Base-by-base conservation (phyloP, 2,888 invertebrate species). In the Euproctis similis region DNA sequence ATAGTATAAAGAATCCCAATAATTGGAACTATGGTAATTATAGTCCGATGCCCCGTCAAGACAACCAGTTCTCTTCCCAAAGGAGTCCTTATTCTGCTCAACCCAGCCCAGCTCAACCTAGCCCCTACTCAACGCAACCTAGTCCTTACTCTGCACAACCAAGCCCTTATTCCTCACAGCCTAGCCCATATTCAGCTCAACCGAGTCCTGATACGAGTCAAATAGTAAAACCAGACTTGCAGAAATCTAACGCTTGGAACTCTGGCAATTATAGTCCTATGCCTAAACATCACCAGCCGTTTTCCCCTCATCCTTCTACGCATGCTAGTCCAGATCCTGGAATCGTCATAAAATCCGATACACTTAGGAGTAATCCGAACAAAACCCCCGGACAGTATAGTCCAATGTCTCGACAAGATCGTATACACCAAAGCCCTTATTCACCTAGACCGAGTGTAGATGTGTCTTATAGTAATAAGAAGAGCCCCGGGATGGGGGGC, bases 191-290 rank as follows among this genome's bases (percentile, higher is more conserved):
- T 41, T 80, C 80, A 2, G 81, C 82, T 2, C 81, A 81, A 49
- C 81, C 81, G 24, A 82, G 82, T 31, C 82, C 82, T 10, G 82
- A 84, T 42, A 84, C 84, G 22, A 82, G 82, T 42, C 82, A 82
- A 57, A 82, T 82, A 27, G 70, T 72, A 8, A 82, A 82, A 46
- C 53, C 69, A 4, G 82, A 82, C 1, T 48, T 76, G 2, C 82
- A 72, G 30, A 84, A 82, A 37, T 46, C 76, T 1, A 65, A 61
- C 24, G 66, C 67, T n/a, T 84, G 84, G 82, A 82, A 81, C 42
- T 59, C 76, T 0, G 85, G 78, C n/a, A 74, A 63, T 43, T 84
- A 61, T 28, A 85, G 84, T 41, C 82, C 85, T 1, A 76, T 84
- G 74, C 72, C 81, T 8, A 85, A 85, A 56, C 81, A 84, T 26